Conservation (phyloP, 1,140 invertebrate genomes). For the Drosophila jambulina region DNA sequence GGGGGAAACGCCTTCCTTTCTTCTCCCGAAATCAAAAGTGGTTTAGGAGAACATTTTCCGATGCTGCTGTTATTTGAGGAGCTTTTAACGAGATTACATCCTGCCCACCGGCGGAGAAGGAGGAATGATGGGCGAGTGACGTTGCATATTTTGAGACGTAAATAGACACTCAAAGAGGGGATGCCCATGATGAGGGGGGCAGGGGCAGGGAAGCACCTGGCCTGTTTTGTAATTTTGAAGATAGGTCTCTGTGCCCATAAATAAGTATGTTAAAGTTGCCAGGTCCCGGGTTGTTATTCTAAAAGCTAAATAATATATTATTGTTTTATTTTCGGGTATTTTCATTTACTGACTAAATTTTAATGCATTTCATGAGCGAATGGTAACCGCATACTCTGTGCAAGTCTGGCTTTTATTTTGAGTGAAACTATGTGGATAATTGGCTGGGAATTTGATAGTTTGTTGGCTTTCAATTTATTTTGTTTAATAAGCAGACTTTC, state of each 20-base stretch:
- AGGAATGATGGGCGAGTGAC: slow-evolving; percentile 71
- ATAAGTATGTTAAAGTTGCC: neutral
- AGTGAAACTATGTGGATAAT: neutral
- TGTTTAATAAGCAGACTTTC: neutral
- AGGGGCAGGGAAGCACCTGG: neutral
- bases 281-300: neutral
- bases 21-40: slow-evolving; percentile 25
- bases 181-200: neutral
- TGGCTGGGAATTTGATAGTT: neutral
- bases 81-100: slow-evolving; percentile 77
- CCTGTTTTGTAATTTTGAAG: neutral
- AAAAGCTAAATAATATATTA: neutral
- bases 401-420: neutral
- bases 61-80: slow-evolving; percentile 47
- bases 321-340: neutral
- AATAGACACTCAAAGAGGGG: slow-evolving; percentile 10
- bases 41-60: slow-evolving; percentile 11
- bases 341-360: neutral
- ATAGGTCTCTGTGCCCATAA: neutral
- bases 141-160: slow-evolving; percentile 62
- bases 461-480: neutral
- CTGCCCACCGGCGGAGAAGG: slow-evolving; percentile 14
- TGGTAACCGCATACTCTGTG: neutral
- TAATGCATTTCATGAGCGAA: neutral
- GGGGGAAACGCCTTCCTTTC: slow-evolving; percentile 2